Evolutionary conservation across 92 coral and sea anemone species (phyloP).

Genomic region (Chrysogorgia sp.): DNA sequence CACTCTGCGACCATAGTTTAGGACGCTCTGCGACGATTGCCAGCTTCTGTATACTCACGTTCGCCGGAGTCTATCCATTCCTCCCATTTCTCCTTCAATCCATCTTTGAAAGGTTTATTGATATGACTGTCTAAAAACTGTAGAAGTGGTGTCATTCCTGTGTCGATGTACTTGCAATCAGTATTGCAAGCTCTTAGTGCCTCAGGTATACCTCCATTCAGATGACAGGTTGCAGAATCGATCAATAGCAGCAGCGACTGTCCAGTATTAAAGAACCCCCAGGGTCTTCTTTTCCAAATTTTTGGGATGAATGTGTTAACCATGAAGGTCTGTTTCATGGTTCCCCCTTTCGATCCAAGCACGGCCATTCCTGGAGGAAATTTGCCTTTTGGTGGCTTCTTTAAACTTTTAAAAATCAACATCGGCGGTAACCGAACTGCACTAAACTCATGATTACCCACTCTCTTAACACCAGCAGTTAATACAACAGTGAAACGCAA

Average conservation of each 20-base stretch:
- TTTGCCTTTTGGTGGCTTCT: slow-evolving; percentile 37
- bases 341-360: slow-evolving; percentile 39
- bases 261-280: slow-evolving; percentile 31
- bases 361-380: slow-evolving; percentile 38
- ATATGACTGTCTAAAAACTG: slow-evolving; percentile 39
- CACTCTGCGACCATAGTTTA: slow-evolving; percentile 54
- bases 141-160: slow-evolving; percentile 43
- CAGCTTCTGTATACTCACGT: slow-evolving; percentile 37
- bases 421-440: slow-evolving; percentile 54
- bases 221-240: slow-evolving; percentile 51
- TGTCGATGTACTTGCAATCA: slow-evolving; percentile 24
- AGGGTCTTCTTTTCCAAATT: slow-evolving; percentile 30
- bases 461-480: slow-evolving; percentile 53
- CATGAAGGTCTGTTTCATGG: slow-evolving; percentile 50
- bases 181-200: slow-evolving; percentile 31
- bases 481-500: slow-evolving; percentile 56
- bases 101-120: slow-evolving; percentile 30
- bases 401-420: slow-evolving; percentile 54
- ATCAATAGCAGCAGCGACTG: slow-evolving; percentile 50
- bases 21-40: slow-evolving; percentile 59
- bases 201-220: slow-evolving; percentile 52
- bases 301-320: slow-evolving; percentile 35
- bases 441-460: slow-evolving; percentile 24
- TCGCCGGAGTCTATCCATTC: slow-evolving; percentile 52
- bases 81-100: slow-evolving; percentile 34